phyloP scores from a whole-genome alignment of 1,140 invertebrate species.

The Leptopilina clavipes region DNA sequence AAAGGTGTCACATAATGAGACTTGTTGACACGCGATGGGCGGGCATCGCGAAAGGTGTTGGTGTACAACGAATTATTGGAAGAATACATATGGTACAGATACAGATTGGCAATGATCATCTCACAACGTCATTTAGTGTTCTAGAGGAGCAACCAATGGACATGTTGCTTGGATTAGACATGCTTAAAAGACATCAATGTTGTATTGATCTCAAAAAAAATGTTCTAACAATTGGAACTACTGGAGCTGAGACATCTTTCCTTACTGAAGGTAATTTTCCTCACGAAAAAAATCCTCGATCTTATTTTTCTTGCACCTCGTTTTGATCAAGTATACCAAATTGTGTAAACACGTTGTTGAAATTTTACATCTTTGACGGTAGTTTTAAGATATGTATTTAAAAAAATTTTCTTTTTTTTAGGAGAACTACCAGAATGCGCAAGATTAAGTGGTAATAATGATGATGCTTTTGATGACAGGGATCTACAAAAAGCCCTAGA shows the following conservation, averaged over 20 bases:
- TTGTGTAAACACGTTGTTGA: no score
- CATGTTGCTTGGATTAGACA: conserved; percentile 97
- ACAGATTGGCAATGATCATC: conserved; percentile 93
- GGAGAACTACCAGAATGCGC: conserved; percentile 76
- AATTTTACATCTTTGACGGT: no score
- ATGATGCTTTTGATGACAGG: conserved; percentile 78
- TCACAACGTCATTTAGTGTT: conserved; percentile 98
- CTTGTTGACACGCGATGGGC: conserved; percentile 96
- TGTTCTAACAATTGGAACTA: conserved; percentile 94
- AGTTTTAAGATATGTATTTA: background rate
- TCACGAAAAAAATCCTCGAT: no score
- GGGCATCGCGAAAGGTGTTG: conserved; percentile 97
- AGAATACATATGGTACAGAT: conserved; percentile 98
- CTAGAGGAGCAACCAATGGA: conserved; percentile 98
- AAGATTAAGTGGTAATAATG: conserved; percentile 72
- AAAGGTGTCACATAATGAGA: conserved; percentile 96
- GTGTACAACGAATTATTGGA: conserved; percentile 95
- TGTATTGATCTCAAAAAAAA: conserved; percentile 94
- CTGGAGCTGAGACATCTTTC: conserved; percentile 93
- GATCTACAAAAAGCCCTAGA: conserved; percentile 79
- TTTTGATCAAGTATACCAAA: no score
- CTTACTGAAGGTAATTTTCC: conserved; percentile 88
- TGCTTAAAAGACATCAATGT: conserved; percentile 97
- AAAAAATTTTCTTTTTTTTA: conserved; percentile 40
- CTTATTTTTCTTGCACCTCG: no score